Base-by-base conservation (phyloP, 2,113 vertebrate species). In the Antennarius striatus region DNA sequence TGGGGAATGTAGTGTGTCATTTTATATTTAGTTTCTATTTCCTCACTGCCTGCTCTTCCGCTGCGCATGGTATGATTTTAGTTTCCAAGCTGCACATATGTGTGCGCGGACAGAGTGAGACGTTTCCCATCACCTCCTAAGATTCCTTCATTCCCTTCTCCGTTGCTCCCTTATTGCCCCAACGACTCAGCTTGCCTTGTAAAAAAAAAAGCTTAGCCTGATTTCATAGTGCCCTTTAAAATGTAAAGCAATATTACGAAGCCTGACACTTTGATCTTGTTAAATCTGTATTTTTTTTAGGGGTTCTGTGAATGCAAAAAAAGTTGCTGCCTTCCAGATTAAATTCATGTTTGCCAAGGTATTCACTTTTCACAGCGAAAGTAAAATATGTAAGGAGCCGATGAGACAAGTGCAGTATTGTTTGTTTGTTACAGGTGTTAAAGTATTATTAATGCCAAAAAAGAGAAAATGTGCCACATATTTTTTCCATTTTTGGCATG, bases 191-290 rank as follows among this genome's bases (percentile, higher is more conserved):
- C 57, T 13, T 15, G 80, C 73, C 87, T 87, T 88, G 85, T 90
- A 85, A 86, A 89, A 52, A 53, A 52, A 32, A 15, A 90, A 64
- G 68, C 71, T 71, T 8, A 67, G 70, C 65, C 56, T 10, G 76
- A 54, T 84, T 63, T 79, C 81, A 81, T 75, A 58, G 75, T 68
- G 76, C 74, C 79, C 86, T 90, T 81, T 85, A 85, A 87, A 84
- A 90, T 86, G 83, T 85, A 88, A 89, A 86, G 86, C 71, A 81
- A 85, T 86, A 86, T 89, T 88, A 84, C 79, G 59, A 81, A 89
- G 82, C 51, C 72, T 86, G 87, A 86, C 87, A 82, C 68, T 80
- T 75, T 86, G 81, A 91, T 88, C 81, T 86, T 80, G 75, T 79
- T 86, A 81, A 66, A 80, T 78, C 58, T 83, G 79, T 56, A 57